Evolutionary conservation across 2,797 vertebrate genomes (phyloP).

Genomic region (Sciurus carolinensis): DNA sequence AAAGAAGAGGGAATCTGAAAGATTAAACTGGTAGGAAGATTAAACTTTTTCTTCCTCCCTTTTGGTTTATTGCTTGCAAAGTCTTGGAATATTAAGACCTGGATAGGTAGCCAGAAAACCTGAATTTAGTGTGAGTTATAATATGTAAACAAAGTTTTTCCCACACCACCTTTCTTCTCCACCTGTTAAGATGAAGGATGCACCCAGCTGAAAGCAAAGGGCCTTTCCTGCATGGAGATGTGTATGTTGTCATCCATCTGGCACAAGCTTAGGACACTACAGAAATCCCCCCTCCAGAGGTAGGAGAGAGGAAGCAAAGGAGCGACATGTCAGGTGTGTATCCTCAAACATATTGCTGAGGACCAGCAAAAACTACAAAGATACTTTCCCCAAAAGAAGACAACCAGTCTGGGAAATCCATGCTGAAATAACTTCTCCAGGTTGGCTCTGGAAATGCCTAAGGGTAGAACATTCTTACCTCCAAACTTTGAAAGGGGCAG

Average conservation of each 20-base stretch:
- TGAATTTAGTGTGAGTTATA: not conserved
- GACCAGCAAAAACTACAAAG: not conserved
- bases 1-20: not conserved
- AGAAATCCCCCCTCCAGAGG: not conserved
- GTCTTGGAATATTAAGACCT: not conserved
- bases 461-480: slow-evolving; percentile 28
- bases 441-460: slow-evolving; percentile 68
- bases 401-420: not conserved
- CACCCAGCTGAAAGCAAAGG: not conserved
- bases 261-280: not conserved
- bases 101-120: not conserved
- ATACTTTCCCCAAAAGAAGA: not conserved
- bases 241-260: not conserved
- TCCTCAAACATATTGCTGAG: not conserved
- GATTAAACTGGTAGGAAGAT: not conserved
- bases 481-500: slow-evolving; percentile 44
- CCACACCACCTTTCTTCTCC: not conserved
- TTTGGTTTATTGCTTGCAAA: not conserved
- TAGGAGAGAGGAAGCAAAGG: not conserved
- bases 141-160: not conserved
- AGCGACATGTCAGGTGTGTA: not conserved
- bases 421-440: not conserved
- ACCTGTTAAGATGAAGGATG: not conserved
- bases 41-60: not conserved
- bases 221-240: not conserved